Base-by-base conservation (phyloP, 1,140 invertebrate species). In the Vollenhovia emeryi region DNA sequence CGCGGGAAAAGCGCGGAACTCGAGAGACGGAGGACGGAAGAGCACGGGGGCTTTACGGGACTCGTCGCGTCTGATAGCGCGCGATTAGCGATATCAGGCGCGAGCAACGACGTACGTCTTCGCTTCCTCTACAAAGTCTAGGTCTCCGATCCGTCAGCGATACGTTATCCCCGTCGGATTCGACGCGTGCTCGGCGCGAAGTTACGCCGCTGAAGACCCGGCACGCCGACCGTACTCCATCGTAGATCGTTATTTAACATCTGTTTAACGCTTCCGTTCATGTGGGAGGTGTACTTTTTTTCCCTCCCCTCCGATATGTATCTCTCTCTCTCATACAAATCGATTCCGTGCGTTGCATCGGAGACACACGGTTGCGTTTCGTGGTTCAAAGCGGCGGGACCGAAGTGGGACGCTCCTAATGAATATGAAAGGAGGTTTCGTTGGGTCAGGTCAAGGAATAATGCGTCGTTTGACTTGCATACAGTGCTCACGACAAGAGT, bases 361-460 rank as follows among this genome's bases (percentile, higher is more conserved):
- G 24, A 71, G 27, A 21, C 33, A 64, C 36, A 24, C 45, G 43
- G 43, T 11, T 40, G 52, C 45, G 66, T 87, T 80, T 75, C 40
- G 76, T 86, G 68, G 75, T 48, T 83, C 74, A 74, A 88, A 85
- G 43, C 24, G 50, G 40, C 78, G 48, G 43, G 24, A 43, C 30
- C 5, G 50, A 79, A 80, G 83, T 45, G 55, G 71, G 43, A 48
- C 43, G 45, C 86, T 86, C 55, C 91, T 93, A 93, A 94, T 94
- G 93, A 94, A 95, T 95, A 94, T 93, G 92, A 94, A 94, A 94
- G 91, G 90, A 91, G 90, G 87, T 90, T 93, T 90, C 90, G 90
- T 94, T 95, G 91, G 94, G 93, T 94, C 94, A 94, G 94, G 93
- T 95, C 93, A 94, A 94, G 93, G 93, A 93, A 94, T 94, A 94